Evolutionary conservation across 2,113 vertebrate species (phyloP).

Genomic region (Perognathus longimembris): DNA sequence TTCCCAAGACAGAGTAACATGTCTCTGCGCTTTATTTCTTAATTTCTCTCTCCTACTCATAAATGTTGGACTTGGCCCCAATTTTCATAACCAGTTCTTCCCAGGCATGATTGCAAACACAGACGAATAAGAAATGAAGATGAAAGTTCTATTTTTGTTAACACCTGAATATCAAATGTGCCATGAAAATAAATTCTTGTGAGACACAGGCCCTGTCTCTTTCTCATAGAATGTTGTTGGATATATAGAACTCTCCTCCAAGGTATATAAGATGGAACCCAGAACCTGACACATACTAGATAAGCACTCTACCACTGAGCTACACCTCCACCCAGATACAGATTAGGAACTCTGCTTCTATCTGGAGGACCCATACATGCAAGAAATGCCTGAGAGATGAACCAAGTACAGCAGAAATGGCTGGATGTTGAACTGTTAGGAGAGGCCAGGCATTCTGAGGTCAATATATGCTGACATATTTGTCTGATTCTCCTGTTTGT

Average conservation of each 20-base stretch:
- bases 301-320: background rate
- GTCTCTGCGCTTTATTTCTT: too few relatives aligned
- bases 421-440: background rate
- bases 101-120: background rate
- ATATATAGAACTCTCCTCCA: background rate
- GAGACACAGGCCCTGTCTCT: background rate
- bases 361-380: background rate
- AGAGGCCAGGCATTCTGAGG: background rate
- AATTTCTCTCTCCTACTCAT: background rate
- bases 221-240: background rate
- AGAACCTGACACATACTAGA: background rate
- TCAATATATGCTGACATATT: too few relatives aligned
- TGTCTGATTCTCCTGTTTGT: background rate
- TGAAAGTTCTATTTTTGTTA: background rate
- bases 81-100: background rate
- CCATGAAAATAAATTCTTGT: background rate
- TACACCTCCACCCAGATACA: background rate
- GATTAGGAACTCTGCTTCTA: background rate
- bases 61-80: background rate
- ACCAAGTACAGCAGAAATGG: background rate
- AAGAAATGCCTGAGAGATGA: background rate
- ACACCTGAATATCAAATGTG: background rate
- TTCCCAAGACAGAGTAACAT: background rate
- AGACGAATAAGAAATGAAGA: slow-evolving; percentile 14
- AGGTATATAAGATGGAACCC: background rate